Percentiles rank a stretch among this genome's conserved stretches.
Conservation (phyloP, 2,888 invertebrate genomes). For the Nasonovia ribisnigri region DNA sequence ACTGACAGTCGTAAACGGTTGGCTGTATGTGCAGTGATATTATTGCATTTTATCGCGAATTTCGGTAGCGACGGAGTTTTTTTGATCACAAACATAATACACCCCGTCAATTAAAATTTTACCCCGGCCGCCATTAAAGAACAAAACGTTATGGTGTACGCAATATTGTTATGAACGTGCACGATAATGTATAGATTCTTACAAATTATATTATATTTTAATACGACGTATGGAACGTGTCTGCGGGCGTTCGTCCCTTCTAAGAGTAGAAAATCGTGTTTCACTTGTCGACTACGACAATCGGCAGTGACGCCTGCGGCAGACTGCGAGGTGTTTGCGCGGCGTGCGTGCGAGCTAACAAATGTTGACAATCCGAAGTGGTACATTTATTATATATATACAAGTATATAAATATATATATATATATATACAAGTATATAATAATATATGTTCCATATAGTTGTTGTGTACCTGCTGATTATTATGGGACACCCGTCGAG, state of each 20-base stretch:
- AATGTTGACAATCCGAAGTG: neutral
- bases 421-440: neutral
- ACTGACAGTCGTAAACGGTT: neutral
- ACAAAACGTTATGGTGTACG: neutral
- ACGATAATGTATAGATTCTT: neutral
- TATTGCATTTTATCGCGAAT: neutral
- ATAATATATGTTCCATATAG: neutral
- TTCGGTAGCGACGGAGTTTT: neutral
- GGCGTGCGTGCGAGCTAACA: neutral
- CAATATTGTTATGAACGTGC: neutral
- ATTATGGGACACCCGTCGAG: neutral
- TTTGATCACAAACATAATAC: neutral
- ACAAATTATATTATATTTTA: neutral
- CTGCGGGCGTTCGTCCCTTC: neutral
- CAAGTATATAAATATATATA: no score
- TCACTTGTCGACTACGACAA: neutral
- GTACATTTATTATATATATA: constrained; percentile 10
- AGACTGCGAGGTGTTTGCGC: neutral
- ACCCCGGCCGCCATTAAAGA: neutral
- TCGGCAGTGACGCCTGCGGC: neutral
- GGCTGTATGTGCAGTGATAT: neutral
- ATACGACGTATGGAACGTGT: neutral
- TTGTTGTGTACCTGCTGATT: neutral
- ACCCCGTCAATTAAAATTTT: neutral
- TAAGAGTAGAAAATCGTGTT: constrained; percentile 39